These are phyloP conservation scores for Drosophila gaucha DNA, from an alignment of 2,888 invertebrate genomes.

Conservation along the genomic window DNA sequence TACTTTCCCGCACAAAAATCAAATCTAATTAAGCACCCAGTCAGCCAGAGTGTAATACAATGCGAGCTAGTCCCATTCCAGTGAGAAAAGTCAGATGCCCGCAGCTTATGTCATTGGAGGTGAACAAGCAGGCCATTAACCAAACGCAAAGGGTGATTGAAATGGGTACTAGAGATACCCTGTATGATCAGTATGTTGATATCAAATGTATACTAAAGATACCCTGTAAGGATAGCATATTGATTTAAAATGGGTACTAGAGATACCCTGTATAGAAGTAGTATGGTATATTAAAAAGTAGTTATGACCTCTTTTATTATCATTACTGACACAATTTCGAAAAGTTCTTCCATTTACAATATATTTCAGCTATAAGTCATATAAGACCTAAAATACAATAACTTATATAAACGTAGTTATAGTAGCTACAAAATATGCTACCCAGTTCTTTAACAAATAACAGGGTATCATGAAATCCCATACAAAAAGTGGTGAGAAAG, in stretches of 20 bases:
- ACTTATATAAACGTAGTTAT: too few relatives aligned
- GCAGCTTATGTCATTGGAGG: constrained; percentile 34
- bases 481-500: constrained; percentile 12
- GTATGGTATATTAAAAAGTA: too few relatives aligned
- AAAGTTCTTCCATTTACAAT: too few relatives aligned
- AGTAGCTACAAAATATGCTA: not conserved
- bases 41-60: constrained; percentile 19
- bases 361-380: too few relatives aligned
- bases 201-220: too few relatives aligned
- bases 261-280: constrained; percentile 4
- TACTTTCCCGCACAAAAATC: constrained; percentile 28
- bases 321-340: too few relatives aligned
- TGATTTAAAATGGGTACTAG: too few relatives aligned
- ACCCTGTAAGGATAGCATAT: too few relatives aligned
- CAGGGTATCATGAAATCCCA: constrained; percentile 8
- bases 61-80: constrained; percentile 22
- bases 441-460: not conserved
- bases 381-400: too few relatives aligned
- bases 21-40: constrained; percentile 49
- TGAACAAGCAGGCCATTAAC: constrained; percentile 17
- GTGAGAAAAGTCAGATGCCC: constrained; percentile 21
- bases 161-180: not conserved
- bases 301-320: too few relatives aligned
- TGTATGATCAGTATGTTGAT: too few relatives aligned
- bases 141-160: not conserved